Percentiles rank a stretch among this genome's conserved stretches.
phyloP scores from a whole-genome alignment of 2,113 vertebrate genomes.

The Lota lota region DNA sequence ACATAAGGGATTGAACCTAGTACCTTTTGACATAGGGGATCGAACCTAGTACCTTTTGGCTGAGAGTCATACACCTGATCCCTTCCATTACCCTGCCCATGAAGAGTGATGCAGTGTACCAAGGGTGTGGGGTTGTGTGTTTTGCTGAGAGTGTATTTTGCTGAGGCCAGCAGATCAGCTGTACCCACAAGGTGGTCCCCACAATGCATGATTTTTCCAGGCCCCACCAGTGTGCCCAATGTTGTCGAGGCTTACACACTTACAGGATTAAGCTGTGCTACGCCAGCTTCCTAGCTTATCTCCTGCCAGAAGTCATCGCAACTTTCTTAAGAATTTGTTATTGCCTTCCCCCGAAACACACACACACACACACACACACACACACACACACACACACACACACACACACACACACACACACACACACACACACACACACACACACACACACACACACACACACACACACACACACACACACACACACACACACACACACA shows the following conservation, averaged over 20 bases:
- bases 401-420: too few relatives aligned
- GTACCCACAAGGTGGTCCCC: too few relatives aligned
- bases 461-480: too few relatives aligned
- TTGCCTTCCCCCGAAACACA: too few relatives aligned
- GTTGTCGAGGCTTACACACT: conserved; percentile 15
- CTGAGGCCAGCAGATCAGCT: conserved; percentile 14
- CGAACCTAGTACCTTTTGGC: too few relatives aligned
- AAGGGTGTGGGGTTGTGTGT: not conserved
- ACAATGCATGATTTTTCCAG: too few relatives aligned
- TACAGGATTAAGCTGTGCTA: conserved; percentile 33
- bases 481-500: too few relatives aligned
- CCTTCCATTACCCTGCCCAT: not conserved
- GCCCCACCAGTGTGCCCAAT: not conserved
- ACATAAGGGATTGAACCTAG: too few relatives aligned
- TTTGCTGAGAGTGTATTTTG: not conserved
- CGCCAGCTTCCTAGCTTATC: conserved; percentile 26
- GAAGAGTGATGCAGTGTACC: not conserved
- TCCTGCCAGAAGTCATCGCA: conserved; percentile 27
- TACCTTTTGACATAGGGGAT: too few relatives aligned
- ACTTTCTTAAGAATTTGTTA: conserved; percentile 36
- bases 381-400: not conserved
- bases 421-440: too few relatives aligned
- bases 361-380: conserved; percentile 3
- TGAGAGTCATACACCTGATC: too few relatives aligned
- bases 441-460: too few relatives aligned